A percentile compares a stretch with the other conserved stretches of the same genome.
Conservation (phyloP, 2,888 invertebrate genomes). For the Cephalotes varians region DNA sequence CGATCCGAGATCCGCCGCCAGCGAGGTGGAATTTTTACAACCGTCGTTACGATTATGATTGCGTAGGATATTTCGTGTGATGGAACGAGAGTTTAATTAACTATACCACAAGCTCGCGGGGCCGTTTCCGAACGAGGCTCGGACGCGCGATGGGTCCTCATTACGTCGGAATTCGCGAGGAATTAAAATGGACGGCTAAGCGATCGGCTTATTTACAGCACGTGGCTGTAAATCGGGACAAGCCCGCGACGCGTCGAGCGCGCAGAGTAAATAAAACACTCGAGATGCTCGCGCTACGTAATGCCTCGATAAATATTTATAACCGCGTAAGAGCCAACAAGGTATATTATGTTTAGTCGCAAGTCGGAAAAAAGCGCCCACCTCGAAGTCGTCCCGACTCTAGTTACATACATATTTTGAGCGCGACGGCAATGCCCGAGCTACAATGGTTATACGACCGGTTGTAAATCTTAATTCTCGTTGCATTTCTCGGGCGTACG, state of each 20-base stretch:
- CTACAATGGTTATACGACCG: slow-evolving; percentile 72
- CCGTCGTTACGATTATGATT: slow-evolving; percentile 62
- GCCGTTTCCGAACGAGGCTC: background rate
- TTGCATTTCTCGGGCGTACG: slow-evolving; percentile 69
- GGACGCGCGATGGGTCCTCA: background rate
- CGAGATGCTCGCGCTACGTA: slow-evolving; percentile 45
- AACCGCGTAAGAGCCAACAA: slow-evolving; percentile 55
- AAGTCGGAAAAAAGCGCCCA: slow-evolving; percentile 58
- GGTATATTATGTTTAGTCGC: slow-evolving; percentile 65
- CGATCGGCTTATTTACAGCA: slow-evolving; percentile 43
- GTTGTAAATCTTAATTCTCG: slow-evolving; percentile 74
- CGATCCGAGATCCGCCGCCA: slow-evolving; percentile 6
- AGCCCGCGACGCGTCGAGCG: slow-evolving; percentile 59
- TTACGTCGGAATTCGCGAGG: slow-evolving; percentile 46
- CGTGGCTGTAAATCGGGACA: slow-evolving; percentile 65
- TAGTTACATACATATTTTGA: slow-evolving; percentile 58
- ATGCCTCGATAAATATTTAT: slow-evolving; percentile 73
- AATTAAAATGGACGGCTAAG: slow-evolving; percentile 52
- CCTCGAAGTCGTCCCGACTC: slow-evolving; percentile 65
- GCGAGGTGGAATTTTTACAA: slow-evolving; percentile 23
- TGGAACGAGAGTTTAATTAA: slow-evolving; percentile 58
- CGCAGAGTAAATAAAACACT: slow-evolving; percentile 72
- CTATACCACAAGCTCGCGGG: slow-evolving; percentile 57
- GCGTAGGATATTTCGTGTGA: slow-evolving; percentile 62
- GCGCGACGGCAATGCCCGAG: slow-evolving; percentile 26